Evolutionary conservation across 2,888 invertebrate species (phyloP).

Genomic region (Frankliniella fusca): DNA sequence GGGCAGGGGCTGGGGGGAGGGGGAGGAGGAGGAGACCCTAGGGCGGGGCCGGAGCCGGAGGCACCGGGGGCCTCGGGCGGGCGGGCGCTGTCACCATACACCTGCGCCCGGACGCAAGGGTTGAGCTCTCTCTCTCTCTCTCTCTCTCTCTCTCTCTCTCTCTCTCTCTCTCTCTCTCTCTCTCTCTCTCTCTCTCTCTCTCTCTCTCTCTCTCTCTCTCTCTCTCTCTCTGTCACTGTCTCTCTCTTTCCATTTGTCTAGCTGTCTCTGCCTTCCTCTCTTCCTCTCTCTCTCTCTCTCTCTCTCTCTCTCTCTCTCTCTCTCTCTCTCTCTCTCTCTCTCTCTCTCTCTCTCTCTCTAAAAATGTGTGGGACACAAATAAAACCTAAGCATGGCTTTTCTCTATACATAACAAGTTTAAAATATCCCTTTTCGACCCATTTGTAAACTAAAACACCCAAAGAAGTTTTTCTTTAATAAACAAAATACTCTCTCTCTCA

Average conservation of each 20-base stretch:
- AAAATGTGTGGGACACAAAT: no score
- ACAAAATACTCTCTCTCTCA: no score
- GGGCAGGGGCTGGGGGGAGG: constrained; percentile 36
- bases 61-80: constrained; percentile 37
- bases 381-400: no score
- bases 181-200: neutral
- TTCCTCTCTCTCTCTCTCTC: neutral
- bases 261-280: neutral
- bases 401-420: no score
- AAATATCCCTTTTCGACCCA: no score
- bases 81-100: constrained; percentile 38
- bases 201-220: neutral
- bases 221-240: constrained; percentile 9
- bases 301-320: constrained; percentile 32
- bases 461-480: no score
- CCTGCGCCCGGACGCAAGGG: constrained; percentile 33
- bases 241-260: neutral
- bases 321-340: constrained; percentile 5
- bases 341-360: no score
- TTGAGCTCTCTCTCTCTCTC: neutral
- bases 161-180: neutral
- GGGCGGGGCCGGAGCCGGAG: constrained; percentile 39
- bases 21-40: constrained; percentile 38
- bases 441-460: no score
- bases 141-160: constrained; percentile 2